Conservation (phyloP, 2,797 vertebrate species). For the Florisuga fusca region DNA sequence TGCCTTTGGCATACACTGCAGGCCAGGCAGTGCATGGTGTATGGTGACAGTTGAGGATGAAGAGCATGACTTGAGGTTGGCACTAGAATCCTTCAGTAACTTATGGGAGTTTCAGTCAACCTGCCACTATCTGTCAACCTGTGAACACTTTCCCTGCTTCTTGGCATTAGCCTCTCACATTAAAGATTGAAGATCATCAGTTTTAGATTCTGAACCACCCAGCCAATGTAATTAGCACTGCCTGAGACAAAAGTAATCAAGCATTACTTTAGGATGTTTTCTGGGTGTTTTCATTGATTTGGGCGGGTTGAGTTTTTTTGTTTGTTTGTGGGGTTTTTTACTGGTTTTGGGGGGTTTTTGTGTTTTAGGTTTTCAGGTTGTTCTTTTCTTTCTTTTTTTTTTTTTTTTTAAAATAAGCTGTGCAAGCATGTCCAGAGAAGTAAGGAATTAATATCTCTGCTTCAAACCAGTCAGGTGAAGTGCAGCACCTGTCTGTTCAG, state of each 20-base stretch:
- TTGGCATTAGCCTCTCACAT: not conserved
- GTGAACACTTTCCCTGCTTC: not conserved
- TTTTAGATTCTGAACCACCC: not conserved
- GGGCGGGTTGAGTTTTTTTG: too few relatives aligned
- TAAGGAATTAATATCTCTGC: not conserved
- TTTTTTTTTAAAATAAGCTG: not conserved
- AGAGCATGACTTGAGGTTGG: not conserved
- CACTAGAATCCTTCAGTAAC: not conserved
- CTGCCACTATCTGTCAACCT: not conserved
- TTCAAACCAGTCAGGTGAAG: not conserved
- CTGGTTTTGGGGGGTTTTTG: not conserved
- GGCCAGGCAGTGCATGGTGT: not conserved
- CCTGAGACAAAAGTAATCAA: slow-evolving; percentile 10
- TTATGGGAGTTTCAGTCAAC: not conserved
- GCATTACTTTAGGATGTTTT: not conserved
- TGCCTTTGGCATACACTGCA: not conserved
- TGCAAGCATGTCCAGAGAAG: not conserved
- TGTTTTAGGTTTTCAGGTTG: too few relatives aligned
- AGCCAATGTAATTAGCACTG: not conserved
- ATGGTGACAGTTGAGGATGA: not conserved
- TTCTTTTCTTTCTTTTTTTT: too few relatives aligned
- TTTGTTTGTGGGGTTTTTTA: not conserved
- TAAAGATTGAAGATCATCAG: not conserved
- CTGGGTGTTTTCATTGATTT: not conserved
- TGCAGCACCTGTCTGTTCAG: not conserved